Conservation (phyloP, 2,888 invertebrate genomes). For the Megaustenia siamemsis region DNA sequence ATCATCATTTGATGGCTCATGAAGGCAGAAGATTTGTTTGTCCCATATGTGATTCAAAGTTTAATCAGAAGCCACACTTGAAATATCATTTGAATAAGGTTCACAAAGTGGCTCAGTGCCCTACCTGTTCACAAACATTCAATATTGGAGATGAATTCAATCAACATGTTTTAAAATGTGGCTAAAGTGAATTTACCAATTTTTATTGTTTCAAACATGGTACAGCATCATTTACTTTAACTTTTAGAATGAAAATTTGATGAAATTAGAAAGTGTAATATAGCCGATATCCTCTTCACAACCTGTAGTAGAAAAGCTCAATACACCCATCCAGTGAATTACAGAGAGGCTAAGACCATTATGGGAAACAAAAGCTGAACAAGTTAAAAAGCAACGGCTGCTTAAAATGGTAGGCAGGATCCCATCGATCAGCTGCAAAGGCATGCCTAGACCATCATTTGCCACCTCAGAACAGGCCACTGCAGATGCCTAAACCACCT, state of each 20-base stretch:
- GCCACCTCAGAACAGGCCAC: too few species aligned
- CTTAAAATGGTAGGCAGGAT: too few species aligned
- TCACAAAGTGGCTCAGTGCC: slow-evolving; percentile 43
- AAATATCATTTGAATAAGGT: slow-evolving; percentile 46
- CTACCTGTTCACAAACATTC: slow-evolving; percentile 31
- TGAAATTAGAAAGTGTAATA: neutral
- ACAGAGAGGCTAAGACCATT: neutral
- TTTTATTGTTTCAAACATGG: neutral
- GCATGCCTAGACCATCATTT: too few species aligned
- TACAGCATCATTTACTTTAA: too few species aligned
- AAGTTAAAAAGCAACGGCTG: too few species aligned
- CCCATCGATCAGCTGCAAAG: too few species aligned
- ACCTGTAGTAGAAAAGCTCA: neutral
- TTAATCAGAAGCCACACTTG: slow-evolving; percentile 48
- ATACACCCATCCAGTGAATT: neutral
- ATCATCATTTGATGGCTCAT: slow-evolving; percentile 45
- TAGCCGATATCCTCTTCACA: neutral
- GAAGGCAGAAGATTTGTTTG: slow-evolving; percentile 51
- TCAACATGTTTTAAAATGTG: slow-evolving; percentile 40
- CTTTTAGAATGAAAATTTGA: neutral
- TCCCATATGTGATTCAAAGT: slow-evolving; percentile 43
- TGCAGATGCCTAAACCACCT: too few species aligned
- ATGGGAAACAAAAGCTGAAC: slow-evolving; percentile 8
- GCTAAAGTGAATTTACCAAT: neutral
- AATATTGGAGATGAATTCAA: slow-evolving; percentile 44